Evolutionary conservation across 2,888 invertebrate genomes (phyloP).

Genomic region (Entomobrya multifasciata): DNA sequence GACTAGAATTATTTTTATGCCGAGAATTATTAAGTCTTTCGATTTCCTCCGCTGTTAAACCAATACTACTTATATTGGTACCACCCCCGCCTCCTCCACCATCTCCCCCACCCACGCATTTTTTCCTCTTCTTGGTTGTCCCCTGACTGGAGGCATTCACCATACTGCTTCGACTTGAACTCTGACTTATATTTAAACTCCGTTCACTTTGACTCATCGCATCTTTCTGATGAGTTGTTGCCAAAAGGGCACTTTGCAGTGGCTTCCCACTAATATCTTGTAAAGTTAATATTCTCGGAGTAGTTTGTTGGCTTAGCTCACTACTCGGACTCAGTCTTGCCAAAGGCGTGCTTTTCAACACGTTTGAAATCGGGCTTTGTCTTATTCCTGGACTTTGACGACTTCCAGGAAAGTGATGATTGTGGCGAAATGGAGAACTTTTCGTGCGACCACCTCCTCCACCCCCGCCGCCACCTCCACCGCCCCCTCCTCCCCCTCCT

Average conservation of each 20-base stretch:
- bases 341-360: slow-evolving; percentile 92
- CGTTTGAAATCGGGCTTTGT: slow-evolving; percentile 81
- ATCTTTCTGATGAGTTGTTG: slow-evolving; percentile 93
- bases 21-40: slow-evolving; percentile 91
- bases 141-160: slow-evolving; percentile 80
- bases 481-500: too few relatives aligned
- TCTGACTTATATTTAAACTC: slow-evolving; percentile 94
- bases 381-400: slow-evolving; percentile 78
- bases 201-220: slow-evolving; percentile 95
- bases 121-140: slow-evolving; percentile 80
- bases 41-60: slow-evolving; percentile 95
- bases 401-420: slow-evolving; percentile 77
- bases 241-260: slow-evolving; percentile 91
- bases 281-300: slow-evolving; percentile 93
- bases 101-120: slow-evolving; percentile 83
- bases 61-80: slow-evolving; percentile 87
- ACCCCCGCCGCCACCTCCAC: too few relatives aligned
- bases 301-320: slow-evolving; percentile 93
- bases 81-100: slow-evolving; percentile 83
- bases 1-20: slow-evolving; percentile 90
- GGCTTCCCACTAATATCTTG: slow-evolving; percentile 97
- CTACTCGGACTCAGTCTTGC: slow-evolving; percentile 95
- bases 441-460: too few relatives aligned
- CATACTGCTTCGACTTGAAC: slow-evolving; percentile 82
- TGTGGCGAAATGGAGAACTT: slow-evolving; percentile 80